These are phyloP conservation scores for Seriola dumerili DNA, from an alignment of 2,113 vertebrate genomes.

Conservation along the genomic window DNA sequence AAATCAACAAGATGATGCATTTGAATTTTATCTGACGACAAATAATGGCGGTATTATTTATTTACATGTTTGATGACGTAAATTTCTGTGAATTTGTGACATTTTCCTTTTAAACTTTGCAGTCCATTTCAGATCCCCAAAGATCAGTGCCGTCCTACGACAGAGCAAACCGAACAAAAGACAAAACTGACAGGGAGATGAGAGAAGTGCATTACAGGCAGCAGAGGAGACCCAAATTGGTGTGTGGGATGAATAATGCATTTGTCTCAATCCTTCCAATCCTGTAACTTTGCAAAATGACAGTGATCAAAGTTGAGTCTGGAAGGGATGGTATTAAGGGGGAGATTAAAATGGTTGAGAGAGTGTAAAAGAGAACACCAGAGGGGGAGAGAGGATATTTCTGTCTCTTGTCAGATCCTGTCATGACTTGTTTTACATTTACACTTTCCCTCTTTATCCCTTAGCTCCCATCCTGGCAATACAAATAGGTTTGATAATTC, in stretches of 20 bases:
- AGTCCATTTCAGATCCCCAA: constrained; percentile 32
- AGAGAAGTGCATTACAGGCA: constrained; percentile 77
- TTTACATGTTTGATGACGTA: background rate
- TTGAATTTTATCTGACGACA: background rate
- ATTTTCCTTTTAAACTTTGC: constrained; percentile 21
- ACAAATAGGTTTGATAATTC: constrained; percentile 70
- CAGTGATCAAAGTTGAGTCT: constrained; percentile 83
- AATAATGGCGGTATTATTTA: background rate
- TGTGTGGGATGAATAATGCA: constrained; percentile 79
- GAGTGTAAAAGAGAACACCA: constrained; percentile 70
- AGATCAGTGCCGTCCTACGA: constrained; percentile 32
- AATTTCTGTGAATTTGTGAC: constrained; percentile 5
- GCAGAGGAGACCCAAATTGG: constrained; percentile 66
- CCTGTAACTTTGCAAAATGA: constrained; percentile 78
- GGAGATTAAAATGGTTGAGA: constrained; percentile 75
- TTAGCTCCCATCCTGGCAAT: constrained; percentile 61
- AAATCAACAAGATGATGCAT: background rate
- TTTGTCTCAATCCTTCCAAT: constrained; percentile 76
- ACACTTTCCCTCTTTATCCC: constrained; percentile 73
- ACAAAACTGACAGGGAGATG: constrained; percentile 69
- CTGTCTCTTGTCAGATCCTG: constrained; percentile 79
- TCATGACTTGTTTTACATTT: constrained; percentile 83
- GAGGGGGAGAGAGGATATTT: constrained; percentile 64
- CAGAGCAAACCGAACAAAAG: constrained; percentile 69
- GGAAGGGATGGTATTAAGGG: constrained; percentile 74